Base-by-base conservation (phyloP, 64 coral and sea anemone genomes). In the Platygyra sinensis region DNA sequence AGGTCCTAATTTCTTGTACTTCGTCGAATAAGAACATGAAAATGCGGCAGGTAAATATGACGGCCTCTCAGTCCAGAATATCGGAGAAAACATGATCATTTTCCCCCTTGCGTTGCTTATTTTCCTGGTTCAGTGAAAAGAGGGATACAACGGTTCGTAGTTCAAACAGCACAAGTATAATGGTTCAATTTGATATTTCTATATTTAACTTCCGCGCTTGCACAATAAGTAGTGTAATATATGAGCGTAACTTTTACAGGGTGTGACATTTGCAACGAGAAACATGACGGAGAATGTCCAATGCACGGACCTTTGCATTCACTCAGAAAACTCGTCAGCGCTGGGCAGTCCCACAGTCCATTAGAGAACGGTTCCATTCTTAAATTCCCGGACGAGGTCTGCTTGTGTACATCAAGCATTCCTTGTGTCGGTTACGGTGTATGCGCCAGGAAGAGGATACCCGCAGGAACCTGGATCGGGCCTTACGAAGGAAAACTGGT, bases 381-480 rank as follows among this genome's bases (percentile, higher is more conserved):
- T 13, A 99, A 99, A 89, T 99, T 99, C 62, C 97, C 97, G 71
- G 97, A 99, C 62, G 97, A 99, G 93, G 97, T 99, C 9, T 95
- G 97, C 62, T 20, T 99, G 46, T 99, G 97, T n/a, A 99, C 97
- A 38, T 99, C 97, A 13, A 99, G 97, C 91, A 93, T 99, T 27
- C 97, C 97, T 60, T 95, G 94, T 13, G 89, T 99, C 52, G 86
- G 88, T 20, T 99, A 99, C 60, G 97, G 97, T 0, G 97, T 99
- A 16, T 99, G 97, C 60, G 97, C 97, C 8, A 63, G 94, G 18
- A 95, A 90, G 55, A 62, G 94, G 20, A 99, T 99, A 52, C 97
- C 93, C 3, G 91, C 94, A 11, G 97, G 97, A 8, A 99, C 97
- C 2, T 99, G 97, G 97, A 99, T 99, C 22, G 97, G 97, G 10